A percentile compares a stretch with the other conserved stretches of the same genome.
phyloP scores from a whole-genome alignment of 35 echinoderm and acorn worm species.

The Ophioderma brevispina region DNA sequence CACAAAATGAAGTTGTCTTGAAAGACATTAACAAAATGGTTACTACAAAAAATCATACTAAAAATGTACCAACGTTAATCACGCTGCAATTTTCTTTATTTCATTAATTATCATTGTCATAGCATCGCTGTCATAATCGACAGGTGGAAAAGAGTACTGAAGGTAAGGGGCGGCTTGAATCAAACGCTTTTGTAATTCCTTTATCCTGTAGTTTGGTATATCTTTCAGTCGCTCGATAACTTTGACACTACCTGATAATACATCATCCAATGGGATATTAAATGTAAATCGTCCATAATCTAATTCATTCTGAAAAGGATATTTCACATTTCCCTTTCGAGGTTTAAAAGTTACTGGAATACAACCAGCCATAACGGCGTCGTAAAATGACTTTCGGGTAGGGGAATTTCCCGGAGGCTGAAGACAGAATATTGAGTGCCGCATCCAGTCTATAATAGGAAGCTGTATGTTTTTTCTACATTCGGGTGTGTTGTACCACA shows the following conservation, averaged over 20 bases:
- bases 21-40: no score
- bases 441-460: conserved; percentile 73
- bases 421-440: conserved; percentile 61
- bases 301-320: conserved; percentile 54
- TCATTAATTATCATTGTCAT: background rate
- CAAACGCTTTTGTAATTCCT: conserved; percentile 38
- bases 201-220: conserved; percentile 43
- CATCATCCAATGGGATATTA: conserved; percentile 62
- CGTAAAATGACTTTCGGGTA: conserved; percentile 74
- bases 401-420: conserved; percentile 69
- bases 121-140: background rate
- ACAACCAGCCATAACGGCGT: conserved; percentile 62
- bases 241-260: conserved; percentile 39
- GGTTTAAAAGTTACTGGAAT: conserved; percentile 70
- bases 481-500: conserved; percentile 73
- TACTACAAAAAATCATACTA: no score
- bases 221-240: conserved; percentile 40
- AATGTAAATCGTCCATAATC: conserved; percentile 57
- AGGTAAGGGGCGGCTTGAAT: background rate
- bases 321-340: conserved; percentile 30
- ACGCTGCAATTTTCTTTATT: background rate
- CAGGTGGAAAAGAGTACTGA: background rate
- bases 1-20: no score
- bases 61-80: no score
- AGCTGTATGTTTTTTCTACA: conserved; percentile 49